Conservation (phyloP, 1,140 invertebrate species). For the Schlechtendalia chinensis region DNA sequence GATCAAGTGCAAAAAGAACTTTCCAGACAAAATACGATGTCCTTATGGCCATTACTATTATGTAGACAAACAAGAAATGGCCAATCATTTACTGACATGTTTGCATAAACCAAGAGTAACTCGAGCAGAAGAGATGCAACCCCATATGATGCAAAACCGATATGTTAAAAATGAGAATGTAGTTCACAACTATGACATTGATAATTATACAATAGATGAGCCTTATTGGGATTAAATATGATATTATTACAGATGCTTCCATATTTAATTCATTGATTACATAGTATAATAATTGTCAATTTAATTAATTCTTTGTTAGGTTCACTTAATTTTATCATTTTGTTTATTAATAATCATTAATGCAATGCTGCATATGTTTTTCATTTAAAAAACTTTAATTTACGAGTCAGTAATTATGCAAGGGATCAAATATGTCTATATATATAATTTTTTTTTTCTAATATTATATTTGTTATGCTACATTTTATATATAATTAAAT, state of each 20-base stretch:
- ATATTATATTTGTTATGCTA: too few species aligned
- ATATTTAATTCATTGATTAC: neutral
- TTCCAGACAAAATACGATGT: slow-evolving; percentile 8
- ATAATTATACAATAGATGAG: slow-evolving; percentile 12
- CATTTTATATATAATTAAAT: too few species aligned
- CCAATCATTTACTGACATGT: slow-evolving; percentile 19
- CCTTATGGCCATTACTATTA: slow-evolving; percentile 32
- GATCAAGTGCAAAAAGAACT: slow-evolving; percentile 15
- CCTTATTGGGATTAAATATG: slow-evolving; percentile 33
- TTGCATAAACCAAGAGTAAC: neutral
- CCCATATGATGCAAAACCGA: neutral
- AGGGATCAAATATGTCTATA: too few species aligned
- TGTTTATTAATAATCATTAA: too few species aligned
- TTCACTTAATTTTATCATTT: too few species aligned
- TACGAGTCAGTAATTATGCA: too few species aligned
- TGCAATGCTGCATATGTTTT: too few species aligned
- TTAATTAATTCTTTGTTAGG: too few species aligned
- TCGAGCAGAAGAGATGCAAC: slow-evolving; percentile 29
- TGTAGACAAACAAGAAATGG: slow-evolving; percentile 29
- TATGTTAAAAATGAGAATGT: neutral
- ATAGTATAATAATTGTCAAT: too few species aligned
- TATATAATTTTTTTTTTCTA: too few species aligned
- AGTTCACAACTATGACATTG: slow-evolving; percentile 8
- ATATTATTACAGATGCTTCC: neutral
- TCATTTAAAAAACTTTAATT: too few species aligned